Evolutionary conservation across 1,140 invertebrate species (phyloP).

Genomic region (Hyposmocoma kahamanoa): DNA sequence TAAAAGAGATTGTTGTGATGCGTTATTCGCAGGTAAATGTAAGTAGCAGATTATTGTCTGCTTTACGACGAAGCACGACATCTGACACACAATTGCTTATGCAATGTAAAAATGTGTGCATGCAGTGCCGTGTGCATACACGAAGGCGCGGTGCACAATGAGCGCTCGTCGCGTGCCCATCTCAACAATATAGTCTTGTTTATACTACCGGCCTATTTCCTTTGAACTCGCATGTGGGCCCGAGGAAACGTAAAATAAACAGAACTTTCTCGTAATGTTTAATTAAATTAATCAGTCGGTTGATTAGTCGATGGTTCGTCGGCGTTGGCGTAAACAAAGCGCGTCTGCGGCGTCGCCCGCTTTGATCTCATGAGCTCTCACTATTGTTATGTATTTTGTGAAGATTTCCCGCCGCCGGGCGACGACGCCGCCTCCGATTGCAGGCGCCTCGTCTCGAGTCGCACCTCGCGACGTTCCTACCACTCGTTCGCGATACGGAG

Average conservation of each 20-base stretch:
- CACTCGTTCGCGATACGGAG: too few species aligned
- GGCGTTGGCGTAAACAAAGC: conserved; percentile 53
- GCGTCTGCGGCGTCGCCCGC: conserved; percentile 31
- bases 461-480: not conserved
- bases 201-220: conserved; percentile 59
- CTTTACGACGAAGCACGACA: too few species aligned
- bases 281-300: conserved; percentile 72
- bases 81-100: too few species aligned
- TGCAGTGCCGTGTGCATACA: too few species aligned
- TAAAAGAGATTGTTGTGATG: too few species aligned
- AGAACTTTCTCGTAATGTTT: conserved; percentile 71
- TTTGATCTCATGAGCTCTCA: conserved; percentile 56
- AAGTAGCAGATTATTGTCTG: too few species aligned
- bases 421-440: not conserved
- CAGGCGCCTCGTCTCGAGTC: conserved; percentile 13
- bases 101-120: too few species aligned
- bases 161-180: conserved; percentile 12
- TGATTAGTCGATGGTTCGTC: conserved; percentile 65
- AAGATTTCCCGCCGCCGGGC: conserved; percentile 24
- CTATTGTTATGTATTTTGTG: conserved; percentile 51
- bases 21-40: too few species aligned
- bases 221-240: conserved; percentile 70
- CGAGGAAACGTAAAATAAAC: conserved; percentile 69
- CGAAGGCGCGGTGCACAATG: not conserved
- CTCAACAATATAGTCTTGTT: conserved; percentile 54